Conservation (phyloP, 1,140 invertebrate species). For the Saccostrea echinata region DNA sequence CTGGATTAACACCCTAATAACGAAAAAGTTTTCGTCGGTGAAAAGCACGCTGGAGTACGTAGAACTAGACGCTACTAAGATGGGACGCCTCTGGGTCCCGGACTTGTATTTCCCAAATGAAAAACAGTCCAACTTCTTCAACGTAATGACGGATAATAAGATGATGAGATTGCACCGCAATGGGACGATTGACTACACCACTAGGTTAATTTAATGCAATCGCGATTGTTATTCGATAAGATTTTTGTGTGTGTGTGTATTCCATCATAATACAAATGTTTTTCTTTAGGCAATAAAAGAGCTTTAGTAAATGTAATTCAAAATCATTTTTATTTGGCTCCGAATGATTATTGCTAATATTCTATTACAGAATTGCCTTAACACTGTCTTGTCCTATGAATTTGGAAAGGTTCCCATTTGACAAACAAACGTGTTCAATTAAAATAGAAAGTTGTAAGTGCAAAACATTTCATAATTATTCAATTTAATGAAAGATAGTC, state of each 20-base stretch:
- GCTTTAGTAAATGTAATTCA: neutral
- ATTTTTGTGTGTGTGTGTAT: neutral
- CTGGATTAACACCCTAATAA: slow-evolving; percentile 68
- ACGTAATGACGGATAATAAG: slow-evolving; percentile 80
- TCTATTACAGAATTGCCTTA: slow-evolving; percentile 56
- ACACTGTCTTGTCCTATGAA: slow-evolving; percentile 91
- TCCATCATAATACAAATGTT: neutral
- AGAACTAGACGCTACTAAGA: slow-evolving; percentile 70
- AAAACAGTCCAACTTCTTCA: slow-evolving; percentile 79
- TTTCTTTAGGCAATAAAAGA: neutral
- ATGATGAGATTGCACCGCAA: slow-evolving; percentile 77
- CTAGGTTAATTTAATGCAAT: slow-evolving; percentile 74
- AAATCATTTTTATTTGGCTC: neutral
- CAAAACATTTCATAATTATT: neutral
- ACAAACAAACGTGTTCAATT: slow-evolving; percentile 92
- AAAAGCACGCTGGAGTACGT: slow-evolving; percentile 52
- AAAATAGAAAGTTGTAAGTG: slow-evolving; percentile 95
- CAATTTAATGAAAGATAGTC: neutral
- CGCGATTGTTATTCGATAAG: neutral
- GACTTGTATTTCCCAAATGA: slow-evolving; percentile 81
- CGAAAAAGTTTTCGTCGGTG: neutral
- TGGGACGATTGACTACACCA: slow-evolving; percentile 79
- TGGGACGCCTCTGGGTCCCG: slow-evolving; percentile 79
- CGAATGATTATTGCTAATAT: neutral
- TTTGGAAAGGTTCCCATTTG: slow-evolving; percentile 96